Conservation (phyloP, 2,797 vertebrate genomes). For the Sparus aurata region DNA sequence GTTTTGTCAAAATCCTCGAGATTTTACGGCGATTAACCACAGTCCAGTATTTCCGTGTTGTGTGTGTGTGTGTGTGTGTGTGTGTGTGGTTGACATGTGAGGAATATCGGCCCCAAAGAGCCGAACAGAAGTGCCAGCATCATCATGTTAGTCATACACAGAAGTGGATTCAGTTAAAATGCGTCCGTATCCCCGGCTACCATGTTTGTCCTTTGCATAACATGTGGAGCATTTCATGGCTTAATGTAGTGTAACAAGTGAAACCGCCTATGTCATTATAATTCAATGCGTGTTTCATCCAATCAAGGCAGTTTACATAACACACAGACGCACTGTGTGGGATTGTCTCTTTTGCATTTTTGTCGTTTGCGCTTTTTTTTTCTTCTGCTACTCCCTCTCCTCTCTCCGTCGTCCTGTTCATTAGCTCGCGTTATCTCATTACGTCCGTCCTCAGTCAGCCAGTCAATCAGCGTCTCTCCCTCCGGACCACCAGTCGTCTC, state of each 20-base stretch:
- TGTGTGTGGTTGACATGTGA: not conserved
- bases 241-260: conserved; percentile 32
- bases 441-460: conserved; percentile 44
- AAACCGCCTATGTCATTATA: conserved; percentile 30
- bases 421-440: conserved; percentile 63
- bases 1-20: conserved; percentile 16
- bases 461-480: conserved; percentile 31
- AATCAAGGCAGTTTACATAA: conserved; percentile 27
- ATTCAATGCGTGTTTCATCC: conserved; percentile 32
- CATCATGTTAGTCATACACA: conserved; percentile 15
- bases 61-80: not conserved
- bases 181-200: not conserved
- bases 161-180: not conserved
- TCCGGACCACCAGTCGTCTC: conserved; percentile 42
- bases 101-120: not conserved
- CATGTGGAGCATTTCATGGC: conserved; percentile 34
- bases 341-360: conserved; percentile 43
- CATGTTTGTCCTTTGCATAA: conserved; percentile 26
- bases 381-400: no score
- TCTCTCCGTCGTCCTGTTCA: conserved; percentile 22
- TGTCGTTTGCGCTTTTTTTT: conserved; percentile 1
- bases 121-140: not conserved
- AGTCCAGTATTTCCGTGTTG: not conserved
- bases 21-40: conserved; percentile 30
- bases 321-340: conserved; percentile 12